These are phyloP conservation scores for Chloropsis cyanopogon DNA, from an alignment of 2,113 vertebrate genomes.

Conservation along the genomic window DNA sequence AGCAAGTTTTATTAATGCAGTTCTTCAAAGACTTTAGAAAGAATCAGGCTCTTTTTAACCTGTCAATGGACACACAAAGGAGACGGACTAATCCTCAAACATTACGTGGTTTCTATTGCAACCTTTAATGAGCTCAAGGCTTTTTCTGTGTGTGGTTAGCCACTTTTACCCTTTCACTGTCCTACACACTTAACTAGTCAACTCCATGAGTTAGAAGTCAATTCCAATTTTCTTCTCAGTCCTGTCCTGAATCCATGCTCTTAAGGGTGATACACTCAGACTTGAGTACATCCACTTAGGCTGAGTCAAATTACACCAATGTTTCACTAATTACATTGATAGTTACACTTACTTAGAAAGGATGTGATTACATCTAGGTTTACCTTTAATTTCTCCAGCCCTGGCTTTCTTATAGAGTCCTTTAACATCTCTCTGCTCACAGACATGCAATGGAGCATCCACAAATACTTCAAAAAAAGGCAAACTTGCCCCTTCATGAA, in stretches of 20 bases:
- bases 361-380: background rate
- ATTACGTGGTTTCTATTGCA: background rate
- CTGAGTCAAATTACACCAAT: background rate
- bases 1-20: background rate
- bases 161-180: background rate
- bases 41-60: background rate
- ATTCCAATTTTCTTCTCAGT: background rate
- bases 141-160: background rate
- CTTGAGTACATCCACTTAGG: background rate
- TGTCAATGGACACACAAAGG: background rate
- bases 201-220: background rate
- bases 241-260: background rate
- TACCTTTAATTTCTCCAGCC: constrained; percentile 97
- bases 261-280: background rate
- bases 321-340: background rate
- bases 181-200: background rate
- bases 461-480: constrained; percentile 99
- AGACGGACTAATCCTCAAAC: background rate
- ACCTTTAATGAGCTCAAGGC: background rate
- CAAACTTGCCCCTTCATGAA: constrained; percentile 90
- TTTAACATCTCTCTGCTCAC: constrained; percentile 96
- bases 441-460: constrained; percentile 93
- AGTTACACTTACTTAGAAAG: background rate
- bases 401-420: constrained; percentile 96
- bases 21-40: background rate